Evolutionary conservation across 2,797 vertebrate genomes (phyloP).

Genomic region (Saxicola maurus): DNA sequence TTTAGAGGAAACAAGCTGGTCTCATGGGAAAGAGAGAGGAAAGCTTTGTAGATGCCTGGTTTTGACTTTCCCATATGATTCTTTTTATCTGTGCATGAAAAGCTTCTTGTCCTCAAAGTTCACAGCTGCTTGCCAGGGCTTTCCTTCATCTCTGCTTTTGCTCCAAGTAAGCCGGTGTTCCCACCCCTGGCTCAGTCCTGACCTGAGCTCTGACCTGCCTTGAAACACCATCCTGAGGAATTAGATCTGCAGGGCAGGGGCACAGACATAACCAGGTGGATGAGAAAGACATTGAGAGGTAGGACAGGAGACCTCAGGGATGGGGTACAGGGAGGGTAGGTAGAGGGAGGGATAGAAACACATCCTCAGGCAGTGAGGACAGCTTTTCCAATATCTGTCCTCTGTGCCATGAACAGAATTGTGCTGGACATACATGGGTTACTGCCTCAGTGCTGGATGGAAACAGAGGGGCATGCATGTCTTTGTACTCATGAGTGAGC

Average conservation of each 20-base stretch:
- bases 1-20: neutral
- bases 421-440: rapidly evolving
- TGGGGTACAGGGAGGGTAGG: neutral
- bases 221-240: neutral
- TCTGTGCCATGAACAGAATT: rapidly evolving
- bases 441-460: neutral
- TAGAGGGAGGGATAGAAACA: neutral
- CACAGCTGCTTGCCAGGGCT: neutral
- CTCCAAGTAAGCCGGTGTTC: rapidly evolving
- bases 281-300: neutral
- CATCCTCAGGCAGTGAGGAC: rapidly evolving
- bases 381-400: neutral
- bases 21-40: neutral
- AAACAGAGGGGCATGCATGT: rapidly evolving
- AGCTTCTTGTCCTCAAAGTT: neutral
- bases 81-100: constrained; percentile 26
- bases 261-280: rapidly evolving
- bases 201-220: neutral
- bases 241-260: neutral
- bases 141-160: constrained; percentile 11
- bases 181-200: neutral
- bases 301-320: neutral
- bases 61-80: neutral
- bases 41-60: neutral
- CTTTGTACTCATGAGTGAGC: neutral